A percentile compares a stretch with the other conserved stretches of the same genome.
phyloP scores from a whole-genome alignment of 2,888 invertebrate species.

The Synanthedon myopaeformis region DNA sequence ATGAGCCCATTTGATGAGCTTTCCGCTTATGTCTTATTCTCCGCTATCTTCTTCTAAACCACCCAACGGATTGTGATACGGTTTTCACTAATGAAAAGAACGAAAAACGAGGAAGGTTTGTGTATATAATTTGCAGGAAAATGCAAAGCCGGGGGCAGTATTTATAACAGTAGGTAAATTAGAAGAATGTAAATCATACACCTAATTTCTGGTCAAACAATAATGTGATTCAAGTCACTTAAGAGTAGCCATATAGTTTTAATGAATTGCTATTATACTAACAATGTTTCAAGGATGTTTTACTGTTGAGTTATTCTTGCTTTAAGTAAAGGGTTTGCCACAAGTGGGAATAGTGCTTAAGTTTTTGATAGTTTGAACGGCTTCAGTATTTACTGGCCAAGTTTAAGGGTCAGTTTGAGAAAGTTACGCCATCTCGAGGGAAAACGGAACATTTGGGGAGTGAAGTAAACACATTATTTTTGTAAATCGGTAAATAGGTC shows the following conservation, averaged over 20 bases:
- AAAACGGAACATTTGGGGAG: slow-evolving; percentile 8
- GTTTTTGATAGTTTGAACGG: slow-evolving; percentile 67
- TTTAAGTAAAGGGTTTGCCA: slow-evolving; percentile 42
- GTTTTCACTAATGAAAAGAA: too few relatives aligned
- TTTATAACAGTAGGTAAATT: background rate
- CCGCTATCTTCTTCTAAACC: too few relatives aligned
- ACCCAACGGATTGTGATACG: too few relatives aligned
- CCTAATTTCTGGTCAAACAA: too few relatives aligned
- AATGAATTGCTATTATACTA: slow-evolving; percentile 24
- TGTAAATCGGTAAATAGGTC: background rate
- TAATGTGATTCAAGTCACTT: slow-evolving; percentile 1
- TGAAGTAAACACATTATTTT: background rate
- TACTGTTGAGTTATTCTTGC: slow-evolving; percentile 29
- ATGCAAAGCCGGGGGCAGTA: too few relatives aligned
- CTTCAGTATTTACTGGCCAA: slow-evolving; percentile 66
- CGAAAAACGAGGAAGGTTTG: too few relatives aligned
- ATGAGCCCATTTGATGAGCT: background rate
- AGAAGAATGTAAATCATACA: background rate
- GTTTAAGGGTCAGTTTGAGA: slow-evolving; percentile 53
- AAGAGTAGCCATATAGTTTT: slow-evolving; percentile 21
- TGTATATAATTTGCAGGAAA: too few relatives aligned
- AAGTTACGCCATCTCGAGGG: slow-evolving; percentile 41
- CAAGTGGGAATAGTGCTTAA: slow-evolving; percentile 54
- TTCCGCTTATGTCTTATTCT: too few relatives aligned
- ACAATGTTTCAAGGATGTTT: slow-evolving; percentile 23